Base-by-base conservation (phyloP, 2,113 vertebrate genomes). In the Zonotrichia leucophrys region DNA sequence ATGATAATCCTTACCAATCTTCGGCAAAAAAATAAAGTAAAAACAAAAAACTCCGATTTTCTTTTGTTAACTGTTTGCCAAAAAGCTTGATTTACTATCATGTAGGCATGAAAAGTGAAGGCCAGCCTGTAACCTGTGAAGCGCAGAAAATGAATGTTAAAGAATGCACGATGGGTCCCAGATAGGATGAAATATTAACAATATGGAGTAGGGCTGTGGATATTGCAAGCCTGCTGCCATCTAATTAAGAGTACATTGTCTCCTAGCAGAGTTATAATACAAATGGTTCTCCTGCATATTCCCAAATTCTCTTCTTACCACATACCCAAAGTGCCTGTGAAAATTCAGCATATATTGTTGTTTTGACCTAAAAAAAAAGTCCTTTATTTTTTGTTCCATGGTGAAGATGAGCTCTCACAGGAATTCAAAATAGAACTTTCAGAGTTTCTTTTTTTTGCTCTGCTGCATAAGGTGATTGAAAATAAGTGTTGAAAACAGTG, bases 101-200 rank as follows among this genome's bases (percentile, higher is more conserved):
- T n/a, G 33, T 23, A 79, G 37, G 24, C 13, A 59, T 4, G 7
- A 41, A 86, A 87, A 89, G 15, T 18, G 73, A 78, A 75, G 67
- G 44, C 31, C 63, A 58, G 53, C 30, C 58, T 86, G 37, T 44
- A 89, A 84, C 44, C 55, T 70, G 37, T 78, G 83, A 95, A 87
- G 91, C 1, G 0, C 46, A 81, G 89, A 79, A 84, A 89, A 83
- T 74, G 47, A 39, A 80, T 70, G 70, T 72, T 92, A 90, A 95
- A 95, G 91, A 90, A 90, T 90, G 76, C 33, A 63, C 85, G 94
- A 95, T 77, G 63, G 62, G 59, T 63, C 73, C 49, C 58, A 89
- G 83, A 59, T 75, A 93, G 47, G 63, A 95, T 94, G 42, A 95
- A 96, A 95, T 87, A 96, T 96, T 96, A 85, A 95, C 62, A 66